Conservation (phyloP, 2,888 invertebrate genomes). For the Apeira syringaria region DNA sequence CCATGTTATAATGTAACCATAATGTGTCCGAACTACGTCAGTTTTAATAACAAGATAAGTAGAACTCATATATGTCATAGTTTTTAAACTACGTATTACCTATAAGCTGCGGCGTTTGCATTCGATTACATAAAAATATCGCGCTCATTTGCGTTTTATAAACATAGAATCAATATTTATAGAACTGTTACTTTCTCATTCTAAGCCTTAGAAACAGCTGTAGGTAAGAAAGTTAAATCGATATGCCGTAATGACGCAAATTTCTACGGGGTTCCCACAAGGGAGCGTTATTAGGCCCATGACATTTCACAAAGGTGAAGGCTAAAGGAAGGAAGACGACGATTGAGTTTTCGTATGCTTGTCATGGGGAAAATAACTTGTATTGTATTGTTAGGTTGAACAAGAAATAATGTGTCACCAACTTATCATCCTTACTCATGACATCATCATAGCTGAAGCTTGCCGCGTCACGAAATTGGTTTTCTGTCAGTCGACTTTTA, state of each 20-base stretch:
- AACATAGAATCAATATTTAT: not conserved
- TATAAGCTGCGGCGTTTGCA: too few relatives aligned
- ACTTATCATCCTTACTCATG: conserved; percentile 5
- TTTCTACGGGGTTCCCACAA: conserved; percentile 28
- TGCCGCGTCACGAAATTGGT: not conserved
- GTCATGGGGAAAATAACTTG: conserved; percentile 12
- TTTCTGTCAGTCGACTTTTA: too few relatives aligned
- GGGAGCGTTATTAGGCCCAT: conserved; percentile 36
- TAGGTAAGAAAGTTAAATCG: conserved; percentile 52
- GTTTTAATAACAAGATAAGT: not conserved
- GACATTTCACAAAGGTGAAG: conserved; percentile 45
- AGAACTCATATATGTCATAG: too few relatives aligned
- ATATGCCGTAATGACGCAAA: conserved; percentile 52
- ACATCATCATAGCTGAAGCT: too few relatives aligned
- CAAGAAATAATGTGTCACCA: conserved; percentile 7
- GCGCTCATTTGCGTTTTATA: too few relatives aligned
- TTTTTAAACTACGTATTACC: too few relatives aligned
- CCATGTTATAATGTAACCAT: not conserved
- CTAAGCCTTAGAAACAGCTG: conserved; percentile 39
- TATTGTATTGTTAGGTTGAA: conserved; percentile 1
- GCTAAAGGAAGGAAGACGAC: conserved; percentile 10
- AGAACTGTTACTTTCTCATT: not conserved
- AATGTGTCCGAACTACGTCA: too few relatives aligned
- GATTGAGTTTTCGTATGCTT: conserved; percentile 15
- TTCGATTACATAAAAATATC: conserved; percentile 7